Conservation (phyloP, 2,113 vertebrate species). For the Chaenocephalus aceratus region DNA sequence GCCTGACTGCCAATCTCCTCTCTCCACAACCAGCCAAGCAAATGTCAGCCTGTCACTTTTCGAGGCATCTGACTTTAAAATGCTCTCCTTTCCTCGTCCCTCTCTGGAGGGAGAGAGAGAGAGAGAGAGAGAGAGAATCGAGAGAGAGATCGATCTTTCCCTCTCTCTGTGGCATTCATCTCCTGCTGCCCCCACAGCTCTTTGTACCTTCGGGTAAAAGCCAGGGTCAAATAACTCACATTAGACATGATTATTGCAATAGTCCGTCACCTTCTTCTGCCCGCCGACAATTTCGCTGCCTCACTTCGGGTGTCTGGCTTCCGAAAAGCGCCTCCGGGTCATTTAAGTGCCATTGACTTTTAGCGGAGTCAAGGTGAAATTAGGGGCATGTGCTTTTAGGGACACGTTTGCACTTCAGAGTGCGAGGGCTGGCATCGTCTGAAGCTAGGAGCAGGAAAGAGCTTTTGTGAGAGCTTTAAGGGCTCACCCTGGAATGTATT, state of each 20-base stretch:
- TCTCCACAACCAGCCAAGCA: constrained; percentile 76
- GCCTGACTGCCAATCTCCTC: constrained; percentile 77
- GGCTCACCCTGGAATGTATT: constrained; percentile 3
- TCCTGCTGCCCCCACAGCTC: constrained; percentile 27
- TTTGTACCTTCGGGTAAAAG: constrained; percentile 63
- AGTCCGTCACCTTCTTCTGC: constrained; percentile 50
- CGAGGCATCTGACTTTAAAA: constrained; percentile 75
- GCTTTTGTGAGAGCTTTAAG: no score
- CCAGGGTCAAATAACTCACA: constrained; percentile 64
- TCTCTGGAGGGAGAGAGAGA: constrained; percentile 25
- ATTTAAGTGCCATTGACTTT: constrained; percentile 58
- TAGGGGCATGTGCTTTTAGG: constrained; percentile 40
- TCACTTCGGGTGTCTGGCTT: constrained; percentile 38
- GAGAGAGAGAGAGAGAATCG: constrained; percentile 21
- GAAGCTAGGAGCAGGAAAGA: constrained; percentile 7
- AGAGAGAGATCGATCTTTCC: constrained; percentile 33
- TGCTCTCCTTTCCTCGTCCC: constrained; percentile 53
- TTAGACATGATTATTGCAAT: constrained; percentile 72
- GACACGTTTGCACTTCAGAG: constrained; percentile 38
- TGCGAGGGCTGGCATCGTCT: constrained; percentile 9
- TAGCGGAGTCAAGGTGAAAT: constrained; percentile 63
- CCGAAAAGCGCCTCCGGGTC: constrained; percentile 49
- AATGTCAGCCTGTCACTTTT: constrained; percentile 83
- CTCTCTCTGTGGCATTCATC: constrained; percentile 46
- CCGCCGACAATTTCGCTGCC: constrained; percentile 49